phyloP scores from a whole-genome alignment of 2,113 vertebrate genomes.

The Probosciger aterrimus region DNA sequence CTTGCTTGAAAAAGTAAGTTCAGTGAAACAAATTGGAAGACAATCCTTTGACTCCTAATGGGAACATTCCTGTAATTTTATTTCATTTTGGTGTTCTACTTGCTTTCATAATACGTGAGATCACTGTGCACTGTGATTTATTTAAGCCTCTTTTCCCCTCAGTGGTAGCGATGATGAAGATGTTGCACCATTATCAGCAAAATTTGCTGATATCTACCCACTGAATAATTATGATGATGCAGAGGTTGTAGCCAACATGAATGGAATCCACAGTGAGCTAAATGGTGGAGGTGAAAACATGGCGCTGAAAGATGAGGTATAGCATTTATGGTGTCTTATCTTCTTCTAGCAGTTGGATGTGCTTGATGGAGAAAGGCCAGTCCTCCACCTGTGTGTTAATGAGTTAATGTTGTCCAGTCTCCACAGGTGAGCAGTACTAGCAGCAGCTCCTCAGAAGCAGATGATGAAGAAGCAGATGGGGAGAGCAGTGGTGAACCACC shows the following conservation, averaged over 20 bases:
- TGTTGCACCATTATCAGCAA: constrained; percentile 86
- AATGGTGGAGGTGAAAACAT: constrained; percentile 84
- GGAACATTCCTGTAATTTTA: background rate
- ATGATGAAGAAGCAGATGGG: constrained; percentile 88
- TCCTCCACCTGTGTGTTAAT: background rate
- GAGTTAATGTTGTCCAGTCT: constrained; percentile 71
- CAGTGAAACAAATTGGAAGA: background rate
- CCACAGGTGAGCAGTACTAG: constrained; percentile 88
- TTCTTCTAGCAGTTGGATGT: background rate
- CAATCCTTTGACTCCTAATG: background rate
- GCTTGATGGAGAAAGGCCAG: background rate
- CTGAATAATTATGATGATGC: constrained; percentile 84
- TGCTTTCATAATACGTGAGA: background rate
- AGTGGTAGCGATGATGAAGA: constrained; percentile 88
- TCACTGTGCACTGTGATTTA: background rate
- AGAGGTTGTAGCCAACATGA: constrained; percentile 83
- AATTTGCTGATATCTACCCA: constrained; percentile 89
- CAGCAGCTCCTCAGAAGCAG: constrained; percentile 92
- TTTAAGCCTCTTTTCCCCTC: constrained; percentile 24
- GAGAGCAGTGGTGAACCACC: constrained; percentile 80
- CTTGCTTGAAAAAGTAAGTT: background rate
- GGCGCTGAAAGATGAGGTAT: constrained; percentile 86
- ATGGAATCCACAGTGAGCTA: constrained; percentile 85
- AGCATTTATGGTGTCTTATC: background rate
- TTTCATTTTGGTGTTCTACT: background rate